A percentile compares a stretch with the other conserved stretches of the same genome.
Evolutionary conservation across 2,888 invertebrate species (phyloP).

Genomic region (Caenorhabditis sp.): DNA sequence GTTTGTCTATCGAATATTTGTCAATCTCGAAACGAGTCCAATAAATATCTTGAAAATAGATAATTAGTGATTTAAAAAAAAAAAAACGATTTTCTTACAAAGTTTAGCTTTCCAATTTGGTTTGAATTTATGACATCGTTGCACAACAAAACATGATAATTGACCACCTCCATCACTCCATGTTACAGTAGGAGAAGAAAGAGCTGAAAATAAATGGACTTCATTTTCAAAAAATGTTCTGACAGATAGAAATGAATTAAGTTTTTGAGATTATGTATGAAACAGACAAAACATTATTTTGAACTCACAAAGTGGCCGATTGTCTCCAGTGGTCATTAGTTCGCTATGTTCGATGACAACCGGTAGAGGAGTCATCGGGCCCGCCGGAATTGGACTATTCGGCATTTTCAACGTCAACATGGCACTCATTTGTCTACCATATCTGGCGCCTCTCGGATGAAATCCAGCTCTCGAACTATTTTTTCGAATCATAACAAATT

Average conservation of each 20-base stretch:
- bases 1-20: slow-evolving; percentile 31
- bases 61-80: neutral
- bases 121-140: slow-evolving; percentile 46
- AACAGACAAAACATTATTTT: no score
- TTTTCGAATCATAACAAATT: slow-evolving; percentile 53
- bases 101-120: slow-evolving; percentile 53
- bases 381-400: slow-evolving; percentile 32
- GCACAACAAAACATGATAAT: slow-evolving; percentile 44
- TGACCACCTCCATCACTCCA: slow-evolving; percentile 34
- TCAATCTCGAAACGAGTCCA: slow-evolving; percentile 51
- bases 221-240: no score
- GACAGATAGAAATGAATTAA: no score
- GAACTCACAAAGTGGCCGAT: neutral
- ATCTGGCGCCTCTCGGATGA: slow-evolving; percentile 43
- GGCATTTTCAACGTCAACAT: slow-evolving; percentile 37
- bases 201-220: slow-evolving; percentile 5
- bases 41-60: slow-evolving; percentile 40
- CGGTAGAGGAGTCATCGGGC: slow-evolving; percentile 31
- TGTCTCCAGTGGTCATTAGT: no score
- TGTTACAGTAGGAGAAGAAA: slow-evolving; percentile 19
- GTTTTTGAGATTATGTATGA: no score
- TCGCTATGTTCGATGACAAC: slow-evolving; percentile 16
- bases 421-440: slow-evolving; percentile 33
- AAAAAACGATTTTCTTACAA: slow-evolving; percentile 12
- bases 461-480: slow-evolving; percentile 51